Evolutionary conservation across 2,113 vertebrate species (phyloP).

Genomic region (Dendrocopos noguchii): DNA sequence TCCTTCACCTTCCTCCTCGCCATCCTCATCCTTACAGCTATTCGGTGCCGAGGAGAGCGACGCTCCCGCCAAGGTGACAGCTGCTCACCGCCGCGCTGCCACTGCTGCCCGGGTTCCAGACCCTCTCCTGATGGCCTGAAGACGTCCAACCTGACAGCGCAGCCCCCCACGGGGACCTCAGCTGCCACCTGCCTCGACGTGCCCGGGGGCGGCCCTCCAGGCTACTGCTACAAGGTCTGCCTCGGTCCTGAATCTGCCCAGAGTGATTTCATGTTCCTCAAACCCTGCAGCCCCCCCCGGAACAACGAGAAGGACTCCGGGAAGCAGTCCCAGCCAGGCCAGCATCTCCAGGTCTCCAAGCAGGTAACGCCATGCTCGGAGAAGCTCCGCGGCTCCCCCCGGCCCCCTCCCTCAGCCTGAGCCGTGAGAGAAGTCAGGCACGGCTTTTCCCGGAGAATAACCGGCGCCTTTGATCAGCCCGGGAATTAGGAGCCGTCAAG

Average conservation of each 20-base stretch:
- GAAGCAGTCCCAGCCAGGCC: conserved; percentile 74
- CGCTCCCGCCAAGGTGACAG: conserved; percentile 73
- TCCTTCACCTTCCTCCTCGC: conserved; percentile 90
- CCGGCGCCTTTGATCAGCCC: neutral
- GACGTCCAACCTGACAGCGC: conserved; percentile 84
- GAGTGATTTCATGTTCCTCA: conserved; percentile 94
- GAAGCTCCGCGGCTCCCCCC: fast-evolving
- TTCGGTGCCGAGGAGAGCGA: conserved; percentile 87
- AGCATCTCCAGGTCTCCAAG: conserved; percentile 80
- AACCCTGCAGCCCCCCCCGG: conserved; percentile 85
- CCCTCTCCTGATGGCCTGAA: conserved; percentile 82
- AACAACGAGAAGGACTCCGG: conserved; percentile 86
- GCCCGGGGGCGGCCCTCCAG: conserved; percentile 77
- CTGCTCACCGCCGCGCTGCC: conserved; percentile 80
- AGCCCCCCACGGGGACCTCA: conserved; percentile 80
- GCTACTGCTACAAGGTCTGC: conserved; percentile 92
- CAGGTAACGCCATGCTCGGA: conserved; percentile 60
- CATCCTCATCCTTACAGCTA: conserved; percentile 86
- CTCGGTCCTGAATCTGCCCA: conserved; percentile 89
- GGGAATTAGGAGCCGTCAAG: neutral
- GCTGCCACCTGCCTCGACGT: conserved; percentile 84
- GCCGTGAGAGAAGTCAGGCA: neutral
- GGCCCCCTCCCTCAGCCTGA: neutral
- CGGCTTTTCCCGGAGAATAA: neutral
- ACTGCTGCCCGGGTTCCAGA: conserved; percentile 73